Conservation (phyloP, 2,113 vertebrate genomes). For the Telmatochromis brichardi region DNA sequence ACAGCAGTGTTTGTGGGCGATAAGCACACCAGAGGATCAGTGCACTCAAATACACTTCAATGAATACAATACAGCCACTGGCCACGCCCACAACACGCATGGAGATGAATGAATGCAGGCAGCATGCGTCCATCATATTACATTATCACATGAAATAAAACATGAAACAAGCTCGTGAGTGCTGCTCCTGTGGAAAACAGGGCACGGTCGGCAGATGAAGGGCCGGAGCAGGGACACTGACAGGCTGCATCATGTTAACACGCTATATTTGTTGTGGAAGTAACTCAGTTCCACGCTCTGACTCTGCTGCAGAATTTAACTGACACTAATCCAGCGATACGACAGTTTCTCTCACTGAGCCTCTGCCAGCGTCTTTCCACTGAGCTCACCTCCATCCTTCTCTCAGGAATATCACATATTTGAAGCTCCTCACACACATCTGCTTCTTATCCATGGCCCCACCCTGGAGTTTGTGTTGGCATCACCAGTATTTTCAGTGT, state of each 20-base stretch:
- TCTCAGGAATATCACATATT: background rate
- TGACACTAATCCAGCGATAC: background rate
- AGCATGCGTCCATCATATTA: background rate
- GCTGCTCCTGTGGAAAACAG: fast-evolving
- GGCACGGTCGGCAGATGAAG: background rate
- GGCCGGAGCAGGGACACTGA: background rate
- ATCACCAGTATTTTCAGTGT: background rate
- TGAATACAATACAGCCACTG: fast-evolving
- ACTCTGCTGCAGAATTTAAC: background rate
- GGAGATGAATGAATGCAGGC: background rate
- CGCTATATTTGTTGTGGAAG: fast-evolving
- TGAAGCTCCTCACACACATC: background rate
- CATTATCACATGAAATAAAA: background rate
- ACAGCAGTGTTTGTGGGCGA: background rate
- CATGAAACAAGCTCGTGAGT: fast-evolving
- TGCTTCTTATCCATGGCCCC: background rate
- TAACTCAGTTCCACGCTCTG: background rate
- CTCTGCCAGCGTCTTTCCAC: background rate
- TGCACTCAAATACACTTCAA: fast-evolving
- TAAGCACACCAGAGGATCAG: fast-evolving
- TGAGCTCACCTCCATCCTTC: background rate
- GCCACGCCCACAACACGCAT: background rate
- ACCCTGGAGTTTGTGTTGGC: background rate
- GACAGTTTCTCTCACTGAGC: fast-evolving
- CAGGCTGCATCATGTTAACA: background rate